Percentiles rank a stretch among this genome's conserved stretches.
These are phyloP conservation scores for Acrobasis consociella DNA, from an alignment of 2,888 invertebrate species.

Conservation along the genomic window DNA sequence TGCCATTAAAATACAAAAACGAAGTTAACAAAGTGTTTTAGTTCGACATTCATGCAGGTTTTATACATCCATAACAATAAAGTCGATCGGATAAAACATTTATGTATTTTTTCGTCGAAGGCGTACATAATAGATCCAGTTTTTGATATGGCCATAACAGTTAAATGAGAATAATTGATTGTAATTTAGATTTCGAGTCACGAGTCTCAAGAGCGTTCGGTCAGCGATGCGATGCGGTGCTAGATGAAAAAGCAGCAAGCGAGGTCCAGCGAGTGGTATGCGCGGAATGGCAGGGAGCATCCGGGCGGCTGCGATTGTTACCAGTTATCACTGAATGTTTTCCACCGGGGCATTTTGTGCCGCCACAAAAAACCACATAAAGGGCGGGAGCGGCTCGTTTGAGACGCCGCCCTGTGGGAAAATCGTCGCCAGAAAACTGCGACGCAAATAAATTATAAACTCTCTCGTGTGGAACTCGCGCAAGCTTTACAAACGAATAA, in stretches of 20 bases:
- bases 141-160: slow-evolving; percentile 22
- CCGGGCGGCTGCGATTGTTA: slow-evolving; percentile 82
- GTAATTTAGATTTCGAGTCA: slow-evolving; percentile 37
- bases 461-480: slow-evolving; percentile 72
- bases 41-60: slow-evolving; percentile 17
- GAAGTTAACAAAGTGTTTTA: slow-evolving; percentile 4
- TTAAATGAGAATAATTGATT: slow-evolving; percentile 25
- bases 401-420: slow-evolving; percentile 81
- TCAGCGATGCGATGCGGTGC: slow-evolving; percentile 49
- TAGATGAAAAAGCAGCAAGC: slow-evolving; percentile 77
- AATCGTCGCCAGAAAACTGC: slow-evolving; percentile 82
- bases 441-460: slow-evolving; percentile 81
- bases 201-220: slow-evolving; percentile 56
- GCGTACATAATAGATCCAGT: slow-evolving; percentile 20
- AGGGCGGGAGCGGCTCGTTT: slow-evolving; percentile 80
- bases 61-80: slow-evolving; percentile 10
- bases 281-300: slow-evolving; percentile 78
- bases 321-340: slow-evolving; percentile 83
- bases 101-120: slow-evolving; percentile 20
- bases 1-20: neutral
- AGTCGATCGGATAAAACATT: slow-evolving; percentile 14
- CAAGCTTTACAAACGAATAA: slow-evolving; percentile 57
- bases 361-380: slow-evolving; percentile 81
- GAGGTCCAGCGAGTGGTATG: slow-evolving; percentile 72
- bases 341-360: slow-evolving; percentile 79